phyloP scores from a whole-genome alignment of 2,888 invertebrate genomes.

The Mesorhabditis sp. region DNA sequence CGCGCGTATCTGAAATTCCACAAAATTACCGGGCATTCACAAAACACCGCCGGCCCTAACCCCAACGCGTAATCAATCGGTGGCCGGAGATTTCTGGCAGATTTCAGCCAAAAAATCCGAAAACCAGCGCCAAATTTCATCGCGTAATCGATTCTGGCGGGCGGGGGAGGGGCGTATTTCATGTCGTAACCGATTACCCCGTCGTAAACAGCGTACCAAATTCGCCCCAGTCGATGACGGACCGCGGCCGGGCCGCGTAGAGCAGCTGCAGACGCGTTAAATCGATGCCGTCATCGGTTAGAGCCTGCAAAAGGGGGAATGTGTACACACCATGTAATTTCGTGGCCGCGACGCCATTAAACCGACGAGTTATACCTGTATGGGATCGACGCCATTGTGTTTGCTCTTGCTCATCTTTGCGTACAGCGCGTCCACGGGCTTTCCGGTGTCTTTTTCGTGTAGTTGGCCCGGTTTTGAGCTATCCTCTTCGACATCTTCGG shows the following conservation, averaged over 20 bases:
- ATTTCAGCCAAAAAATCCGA: too few species aligned
- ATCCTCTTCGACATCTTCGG: too few species aligned
- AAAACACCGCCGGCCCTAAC: background rate
- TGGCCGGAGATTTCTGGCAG: too few species aligned
- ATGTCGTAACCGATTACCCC: background rate
- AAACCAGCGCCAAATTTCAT: conserved; percentile 3
- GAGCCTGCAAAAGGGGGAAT: conserved; percentile 61
- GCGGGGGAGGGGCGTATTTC: background rate
- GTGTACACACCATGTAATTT: background rate
- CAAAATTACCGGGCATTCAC: too few species aligned
- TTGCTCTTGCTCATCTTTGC: conserved; percentile 99
- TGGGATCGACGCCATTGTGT: conserved; percentile 72
- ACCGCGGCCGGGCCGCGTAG: conserved; percentile 83
- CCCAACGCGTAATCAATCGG: background rate
- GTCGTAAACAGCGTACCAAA: conserved; percentile 66
- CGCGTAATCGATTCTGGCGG: conserved; percentile 1
- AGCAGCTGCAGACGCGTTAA: conserved; percentile 83
- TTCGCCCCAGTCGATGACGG: conserved; percentile 82
- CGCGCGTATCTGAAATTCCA: conserved; percentile 35
- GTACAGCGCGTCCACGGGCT: conserved; percentile 67
- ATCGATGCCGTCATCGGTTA: conserved; percentile 80
- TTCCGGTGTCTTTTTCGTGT: conserved; percentile 13
- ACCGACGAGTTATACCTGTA: background rate
- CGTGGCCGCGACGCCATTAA: background rate
- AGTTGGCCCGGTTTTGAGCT: conserved; percentile 7